Evolutionary conservation across 2,888 invertebrate genomes (phyloP).

Genomic region (Marronus borbonicus): DNA sequence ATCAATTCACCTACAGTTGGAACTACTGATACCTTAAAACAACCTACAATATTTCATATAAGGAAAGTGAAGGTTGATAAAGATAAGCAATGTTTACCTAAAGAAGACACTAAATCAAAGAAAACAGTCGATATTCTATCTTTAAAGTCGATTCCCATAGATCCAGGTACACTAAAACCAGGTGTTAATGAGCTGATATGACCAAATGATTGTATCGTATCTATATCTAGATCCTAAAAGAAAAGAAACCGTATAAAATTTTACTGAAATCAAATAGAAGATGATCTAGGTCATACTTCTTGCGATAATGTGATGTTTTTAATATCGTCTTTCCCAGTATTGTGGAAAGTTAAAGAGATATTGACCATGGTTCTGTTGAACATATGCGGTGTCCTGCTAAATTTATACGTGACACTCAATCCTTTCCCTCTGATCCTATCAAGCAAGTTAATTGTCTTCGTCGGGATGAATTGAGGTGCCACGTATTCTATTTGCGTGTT

Average conservation of each 20-base stretch:
- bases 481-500: constrained; percentile 74
- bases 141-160: constrained; percentile 92
- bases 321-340: constrained; percentile 78
- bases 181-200: constrained; percentile 72
- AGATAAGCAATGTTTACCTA: constrained; percentile 66
- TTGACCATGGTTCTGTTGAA: constrained; percentile 87
- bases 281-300: constrained; percentile 74
- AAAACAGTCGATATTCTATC: constrained; percentile 92
- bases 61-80: no score
- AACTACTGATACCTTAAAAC: constrained; percentile 78
- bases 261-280: not conserved
- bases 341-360: constrained; percentile 85
- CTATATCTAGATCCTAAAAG: constrained; percentile 69
- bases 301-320: constrained; percentile 80
- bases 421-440: constrained; percentile 83
- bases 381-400: constrained; percentile 85
- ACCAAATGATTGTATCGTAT: constrained; percentile 29
- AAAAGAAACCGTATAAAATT: constrained; percentile 8
- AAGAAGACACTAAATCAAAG: constrained; percentile 81
- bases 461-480: constrained; percentile 75
- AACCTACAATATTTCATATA: constrained; percentile 67
- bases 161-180: constrained; percentile 77
- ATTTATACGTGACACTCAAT: constrained; percentile 77
- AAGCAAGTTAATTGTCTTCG: constrained; percentile 77
- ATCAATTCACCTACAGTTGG: constrained; percentile 92